Evolutionary conservation across 1,140 invertebrate species (phyloP).

Genomic region (Lineus longissimus): DNA sequence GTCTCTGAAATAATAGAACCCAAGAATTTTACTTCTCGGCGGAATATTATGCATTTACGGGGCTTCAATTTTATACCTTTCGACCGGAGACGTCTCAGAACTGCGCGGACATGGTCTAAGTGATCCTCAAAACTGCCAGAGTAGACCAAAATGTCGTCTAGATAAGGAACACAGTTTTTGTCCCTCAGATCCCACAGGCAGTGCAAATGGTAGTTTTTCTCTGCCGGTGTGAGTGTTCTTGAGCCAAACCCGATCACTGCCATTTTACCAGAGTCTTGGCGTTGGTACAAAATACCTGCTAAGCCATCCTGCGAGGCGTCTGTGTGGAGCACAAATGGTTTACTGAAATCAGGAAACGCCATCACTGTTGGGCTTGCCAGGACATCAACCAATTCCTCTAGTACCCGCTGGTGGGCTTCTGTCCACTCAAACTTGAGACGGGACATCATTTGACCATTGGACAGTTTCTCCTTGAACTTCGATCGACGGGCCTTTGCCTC

Average conservation of each 20-base stretch:
- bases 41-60: conserved; percentile 10
- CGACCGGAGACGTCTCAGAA: conserved; percentile 2
- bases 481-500: no score
- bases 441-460: conserved; percentile 11
- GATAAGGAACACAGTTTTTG: conserved; percentile 33
- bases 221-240: conserved; percentile 18
- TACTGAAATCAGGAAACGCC: conserved; percentile 35
- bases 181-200: conserved; percentile 38
- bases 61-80: conserved; percentile 9
- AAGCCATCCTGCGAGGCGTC: conserved; percentile 52
- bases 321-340: conserved; percentile 48
- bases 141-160: conserved; percentile 56
- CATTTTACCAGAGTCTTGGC: conserved; percentile 16
- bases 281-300: conserved; percentile 51
- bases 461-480: no score
- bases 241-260: conserved; percentile 28
- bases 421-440: conserved; percentile 11
- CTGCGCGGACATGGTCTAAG: conserved; percentile 25
- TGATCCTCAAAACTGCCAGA: conserved; percentile 47
- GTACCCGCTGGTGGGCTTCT: conserved; percentile 4
- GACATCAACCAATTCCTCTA: conserved; percentile 29
- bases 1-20: conserved; percentile 1
- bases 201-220: no score
- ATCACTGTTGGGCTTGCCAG: conserved; percentile 32
- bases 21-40: background rate